Base-by-base conservation (phyloP, 2,797 vertebrate species). In the Lithobates sylvaticus region DNA sequence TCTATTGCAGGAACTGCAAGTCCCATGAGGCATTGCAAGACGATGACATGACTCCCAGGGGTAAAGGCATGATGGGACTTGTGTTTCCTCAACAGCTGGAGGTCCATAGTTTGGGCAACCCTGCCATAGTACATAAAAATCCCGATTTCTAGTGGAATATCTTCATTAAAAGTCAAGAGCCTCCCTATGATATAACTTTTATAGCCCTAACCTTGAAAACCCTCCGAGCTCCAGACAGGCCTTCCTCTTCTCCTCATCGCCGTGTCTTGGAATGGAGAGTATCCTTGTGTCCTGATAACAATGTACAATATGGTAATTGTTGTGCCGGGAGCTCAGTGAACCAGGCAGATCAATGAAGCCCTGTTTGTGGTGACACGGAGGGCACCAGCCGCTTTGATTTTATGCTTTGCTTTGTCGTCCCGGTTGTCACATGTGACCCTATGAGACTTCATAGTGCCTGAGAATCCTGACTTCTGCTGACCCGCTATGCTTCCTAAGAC, bases 251-350 rank as follows among this genome's bases (percentile, higher is more conserved):
- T 69, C 47, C 71, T 72, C 50, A 81, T 8, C 10, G 27, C 47
- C 23, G 32, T 61, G 67, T 47, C 18, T 29, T 44, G 36, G 34
- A 18, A 36, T 44, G 61, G 39, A 71, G 68, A 82, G 47, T 50
- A 23, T 13, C 18, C 76, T 78, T 87, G 69, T 78, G 32, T 81
- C 15, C 44, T 26, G 32, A 16, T 83, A 50, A 83, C 80, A 74
- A 87, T 87, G 15, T 83, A 87, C 85, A 87, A 87, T 87, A 83
- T 78, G 70, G 21, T 2, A 34, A 68, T 73, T 87, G 85, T 87
- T 71, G 75, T 54, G 69, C 54, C 78, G 80, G 74, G 71, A 54
- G 74, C 50, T 65, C 50, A 39, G 47, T 83, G 81, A 47, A 50
- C 68, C 26, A 2, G 47, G 34, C 42, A 39, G 15, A 78, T 83